Evolutionary conservation across 2,113 vertebrate genomes (phyloP), one percentile per base, ranked within the genome.

Genomic region (Lutjanus erythropterus): DNA sequence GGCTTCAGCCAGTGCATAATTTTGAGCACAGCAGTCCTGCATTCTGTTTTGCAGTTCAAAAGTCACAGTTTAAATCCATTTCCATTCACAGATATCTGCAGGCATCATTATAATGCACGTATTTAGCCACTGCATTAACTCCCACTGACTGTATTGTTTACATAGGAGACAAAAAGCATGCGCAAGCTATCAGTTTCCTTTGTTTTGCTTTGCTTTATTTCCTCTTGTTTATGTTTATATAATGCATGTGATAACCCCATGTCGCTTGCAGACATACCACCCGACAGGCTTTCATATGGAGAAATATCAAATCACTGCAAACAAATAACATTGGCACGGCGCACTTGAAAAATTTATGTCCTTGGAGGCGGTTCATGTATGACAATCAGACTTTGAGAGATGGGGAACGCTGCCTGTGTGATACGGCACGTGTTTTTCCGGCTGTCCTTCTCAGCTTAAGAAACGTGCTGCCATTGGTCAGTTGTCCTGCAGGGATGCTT

Each of bases 221-320:
- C 25, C 55, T 50, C 80, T 81, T 79, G 64, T 89, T 91, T 86
- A 75, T 71, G 31, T 81, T 85, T 76, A 75, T 79, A 75, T 72
- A 89, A 83, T 78, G 59, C 75, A 61, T 84, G 50, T 59, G 85
- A 91, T 90, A 91, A 81, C 71, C 80, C 50, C 74, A 75, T 5
- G 72, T 75, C 1, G 84, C 89, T 83, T 23, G 65, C 61, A 82
- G 80, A 86, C 75, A 69, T 33, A 10, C 76, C 18, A 37, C 42
- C 72, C 52, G 19, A 68, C 80, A 70, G 87, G 64, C 76, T 88
- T 88, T 91, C 53, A 83, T 83, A 76, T 87, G 80, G 62, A 85
- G 79, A 74, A 86, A 92, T 81, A 92, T 89, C 86, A 89, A 91
- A 90, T 90, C 33, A 72, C 72, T 65, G 82, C 58, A 89, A 85